Percentiles rank a stretch among this genome's conserved stretches.
phyloP scores from a whole-genome alignment of 2,888 invertebrate species.

The Andrena bicolor region DNA sequence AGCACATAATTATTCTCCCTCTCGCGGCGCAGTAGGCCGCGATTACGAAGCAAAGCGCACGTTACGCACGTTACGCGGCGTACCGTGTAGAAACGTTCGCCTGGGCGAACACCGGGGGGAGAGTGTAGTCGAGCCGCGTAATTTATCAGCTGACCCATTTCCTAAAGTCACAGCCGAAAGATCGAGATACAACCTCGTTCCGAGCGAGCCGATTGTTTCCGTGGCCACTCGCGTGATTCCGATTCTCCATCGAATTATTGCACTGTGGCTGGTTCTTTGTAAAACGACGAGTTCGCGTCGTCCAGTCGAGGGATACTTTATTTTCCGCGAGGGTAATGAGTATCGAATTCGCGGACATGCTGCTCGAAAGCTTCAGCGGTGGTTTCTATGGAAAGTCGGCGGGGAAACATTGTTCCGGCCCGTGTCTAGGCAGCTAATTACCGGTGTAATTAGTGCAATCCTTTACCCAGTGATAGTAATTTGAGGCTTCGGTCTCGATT shows the following conservation, averaged over 20 bases:
- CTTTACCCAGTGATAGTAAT: constrained; percentile 49
- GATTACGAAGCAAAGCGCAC: constrained; percentile 69
- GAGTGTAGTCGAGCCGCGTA: constrained; percentile 51
- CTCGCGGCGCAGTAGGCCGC: constrained; percentile 29
- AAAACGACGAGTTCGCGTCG: too few relatives aligned
- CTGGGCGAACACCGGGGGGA: constrained; percentile 9
- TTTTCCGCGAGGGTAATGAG: too few relatives aligned
- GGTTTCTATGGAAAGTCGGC: background rate
- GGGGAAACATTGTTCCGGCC: constrained; percentile 26
- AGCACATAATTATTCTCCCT: constrained; percentile 66
- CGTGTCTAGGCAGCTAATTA: constrained; percentile 53
- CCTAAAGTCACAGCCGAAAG: constrained; percentile 61
- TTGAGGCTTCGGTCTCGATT: constrained; percentile 29
- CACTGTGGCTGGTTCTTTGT: background rate
- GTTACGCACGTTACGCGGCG: constrained; percentile 49
- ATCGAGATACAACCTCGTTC: constrained; percentile 36
- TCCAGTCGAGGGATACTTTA: too few relatives aligned
- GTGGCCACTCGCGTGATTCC: constrained; percentile 20
- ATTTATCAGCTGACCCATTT: constrained; percentile 70
- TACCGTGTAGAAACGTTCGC: constrained; percentile 34
- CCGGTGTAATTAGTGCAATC: constrained; percentile 58
- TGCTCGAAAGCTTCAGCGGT: background rate
- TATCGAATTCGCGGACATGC: background rate
- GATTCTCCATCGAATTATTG: constrained; percentile 43
- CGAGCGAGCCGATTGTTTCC: constrained; percentile 52